Percentiles rank a stretch among this genome's conserved stretches.
Conservation (phyloP, 1,140 invertebrate genomes). For the Plodia interpunctella region DNA sequence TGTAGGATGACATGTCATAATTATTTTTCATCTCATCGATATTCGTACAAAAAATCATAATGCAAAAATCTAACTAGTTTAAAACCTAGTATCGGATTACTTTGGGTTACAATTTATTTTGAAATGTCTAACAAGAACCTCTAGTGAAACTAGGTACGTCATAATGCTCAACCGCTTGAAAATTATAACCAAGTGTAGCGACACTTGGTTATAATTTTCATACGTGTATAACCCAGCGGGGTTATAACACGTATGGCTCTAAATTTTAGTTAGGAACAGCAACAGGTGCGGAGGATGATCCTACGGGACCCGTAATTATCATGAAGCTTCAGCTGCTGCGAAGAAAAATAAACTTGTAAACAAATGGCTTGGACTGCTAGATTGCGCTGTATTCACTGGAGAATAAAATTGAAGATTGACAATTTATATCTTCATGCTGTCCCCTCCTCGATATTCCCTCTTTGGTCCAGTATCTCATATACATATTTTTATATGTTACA, state of each 20-base stretch:
- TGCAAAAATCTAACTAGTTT: no score
- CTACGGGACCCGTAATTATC: conserved; percentile 53
- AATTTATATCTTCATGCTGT: no score
- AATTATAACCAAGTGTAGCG: conserved; percentile 69
- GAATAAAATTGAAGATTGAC: neutral
- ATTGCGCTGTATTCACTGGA: neutral
- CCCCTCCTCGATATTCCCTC: no score
- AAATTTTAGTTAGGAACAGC: conserved; percentile 71
- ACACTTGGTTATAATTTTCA: no score
- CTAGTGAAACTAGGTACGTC: conserved; percentile 19
- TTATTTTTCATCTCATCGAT: no score
- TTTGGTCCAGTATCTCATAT: no score
- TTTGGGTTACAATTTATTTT: no score
- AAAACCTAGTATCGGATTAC: no score
- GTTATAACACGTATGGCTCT: conserved; percentile 64
- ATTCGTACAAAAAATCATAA: no score
- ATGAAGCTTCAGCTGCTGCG: conserved; percentile 20
- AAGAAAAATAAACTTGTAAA: conserved; percentile 11
- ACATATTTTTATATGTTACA: no score
- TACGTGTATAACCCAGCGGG: no score
- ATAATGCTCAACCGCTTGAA: conserved; percentile 55
- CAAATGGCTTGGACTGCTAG: neutral
- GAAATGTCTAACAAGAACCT: conserved; percentile 17
- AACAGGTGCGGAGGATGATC: conserved; percentile 66
- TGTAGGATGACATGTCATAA: no score